Percentiles rank a stretch among this genome's conserved stretches.
Conservation (phyloP, 2,797 vertebrate species). For the Etheostoma perlongum region DNA sequence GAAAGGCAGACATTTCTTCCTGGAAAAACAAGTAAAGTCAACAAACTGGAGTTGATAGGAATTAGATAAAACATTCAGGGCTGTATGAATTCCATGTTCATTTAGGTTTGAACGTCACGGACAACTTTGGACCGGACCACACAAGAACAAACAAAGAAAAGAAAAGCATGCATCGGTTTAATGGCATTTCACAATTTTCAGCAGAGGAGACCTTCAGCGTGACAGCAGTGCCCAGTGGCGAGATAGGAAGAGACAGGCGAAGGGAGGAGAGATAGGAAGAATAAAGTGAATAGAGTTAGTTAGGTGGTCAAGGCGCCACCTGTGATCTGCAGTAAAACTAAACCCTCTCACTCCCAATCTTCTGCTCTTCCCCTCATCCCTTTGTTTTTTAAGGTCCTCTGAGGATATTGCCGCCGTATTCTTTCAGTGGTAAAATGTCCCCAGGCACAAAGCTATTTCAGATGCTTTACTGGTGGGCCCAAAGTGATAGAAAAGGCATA, state of each 20-base stretch:
- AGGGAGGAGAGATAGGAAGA: conserved; percentile 29
- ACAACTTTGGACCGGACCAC: conserved; percentile 5
- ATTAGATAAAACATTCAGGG: conserved; percentile 66
- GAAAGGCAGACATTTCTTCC: conserved; percentile 31
- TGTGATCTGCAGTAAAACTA: conserved; percentile 74
- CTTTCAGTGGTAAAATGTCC: conserved; percentile 81
- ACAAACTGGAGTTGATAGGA: conserved; percentile 59
- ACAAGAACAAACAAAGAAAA: conserved; percentile 4
- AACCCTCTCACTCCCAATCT: conserved; percentile 63
- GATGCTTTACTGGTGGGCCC: conserved; percentile 79
- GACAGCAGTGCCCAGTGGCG: conserved; percentile 38
- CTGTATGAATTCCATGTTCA: conserved; percentile 66
- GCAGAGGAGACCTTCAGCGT: conserved; percentile 30
- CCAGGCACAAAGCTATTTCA: conserved; percentile 83
- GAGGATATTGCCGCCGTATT: conserved; percentile 78
- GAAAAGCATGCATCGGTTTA: conserved; percentile 18
- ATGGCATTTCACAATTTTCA: conserved; percentile 51
- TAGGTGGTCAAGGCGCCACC: conserved; percentile 75
- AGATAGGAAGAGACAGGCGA: conserved; percentile 68
- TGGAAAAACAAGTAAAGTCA: conserved; percentile 65
- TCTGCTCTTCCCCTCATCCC: conserved; percentile 55
- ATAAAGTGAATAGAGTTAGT: conserved; percentile 75
- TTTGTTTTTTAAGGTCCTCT: conserved; percentile 70
- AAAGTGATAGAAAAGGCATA: conserved; percentile 83
- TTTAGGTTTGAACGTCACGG: conserved; percentile 37